These are phyloP conservation scores for Chydorus sphaericus DNA, from an alignment of 2,888 invertebrate species.

Conservation along the genomic window DNA sequence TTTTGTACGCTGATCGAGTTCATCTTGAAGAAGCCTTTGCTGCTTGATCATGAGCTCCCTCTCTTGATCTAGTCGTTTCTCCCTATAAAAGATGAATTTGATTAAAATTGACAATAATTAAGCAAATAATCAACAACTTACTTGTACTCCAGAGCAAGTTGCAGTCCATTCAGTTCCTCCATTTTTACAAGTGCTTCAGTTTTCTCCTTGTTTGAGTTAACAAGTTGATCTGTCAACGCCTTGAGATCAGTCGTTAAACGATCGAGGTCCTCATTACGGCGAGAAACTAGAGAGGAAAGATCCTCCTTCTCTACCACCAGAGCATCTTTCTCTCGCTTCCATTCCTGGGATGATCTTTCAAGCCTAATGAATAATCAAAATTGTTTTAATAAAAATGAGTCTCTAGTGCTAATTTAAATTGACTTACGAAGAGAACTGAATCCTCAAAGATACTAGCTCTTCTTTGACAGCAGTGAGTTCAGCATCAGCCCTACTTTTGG, in stretches of 20 bases:
- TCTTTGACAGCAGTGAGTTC: not conserved
- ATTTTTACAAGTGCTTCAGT: conserved; percentile 65
- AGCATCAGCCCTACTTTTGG: not conserved
- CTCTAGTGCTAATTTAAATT: not conserved
- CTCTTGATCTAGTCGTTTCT: conserved; percentile 72
- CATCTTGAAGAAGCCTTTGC: conserved; percentile 58
- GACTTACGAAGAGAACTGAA: not conserved
- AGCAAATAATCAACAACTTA: conserved; percentile 22
- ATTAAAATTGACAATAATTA: conserved; percentile 25
- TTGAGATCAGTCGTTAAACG: conserved; percentile 51
- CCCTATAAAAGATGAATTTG: too few relatives aligned
- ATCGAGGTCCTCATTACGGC: conserved; percentile 54
- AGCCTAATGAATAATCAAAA: not conserved
- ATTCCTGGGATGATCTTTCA: conserved; percentile 8
- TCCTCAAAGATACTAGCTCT: too few relatives aligned
- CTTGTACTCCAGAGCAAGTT: conserved; percentile 60
- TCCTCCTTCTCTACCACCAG: conserved; percentile 11
- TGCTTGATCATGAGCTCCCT: conserved; percentile 57
- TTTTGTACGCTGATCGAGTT: conserved; percentile 58
- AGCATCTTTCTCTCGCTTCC: conserved; percentile 12
- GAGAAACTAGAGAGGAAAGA: conserved; percentile 9
- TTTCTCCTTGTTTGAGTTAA: conserved; percentile 59
- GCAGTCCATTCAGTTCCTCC: conserved; percentile 66
- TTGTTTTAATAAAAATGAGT: not conserved
- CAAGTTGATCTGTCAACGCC: conserved; percentile 54